Conservation (phyloP, 2,797 vertebrate genomes). For the Callimico goeldii region DNA sequence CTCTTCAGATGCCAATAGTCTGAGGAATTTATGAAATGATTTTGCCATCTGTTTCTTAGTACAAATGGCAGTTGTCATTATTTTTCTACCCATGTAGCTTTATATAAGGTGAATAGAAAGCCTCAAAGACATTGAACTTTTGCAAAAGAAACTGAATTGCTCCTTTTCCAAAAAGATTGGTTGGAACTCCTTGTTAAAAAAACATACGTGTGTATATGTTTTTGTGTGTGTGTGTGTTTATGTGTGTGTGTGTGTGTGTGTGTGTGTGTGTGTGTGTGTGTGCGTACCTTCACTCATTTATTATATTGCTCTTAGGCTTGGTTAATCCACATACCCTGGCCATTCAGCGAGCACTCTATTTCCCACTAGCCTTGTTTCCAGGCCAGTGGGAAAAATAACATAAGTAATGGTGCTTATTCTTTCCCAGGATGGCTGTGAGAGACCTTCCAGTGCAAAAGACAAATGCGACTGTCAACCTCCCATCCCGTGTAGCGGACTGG, state of each 20-base stretch:
- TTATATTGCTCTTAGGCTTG: not conserved
- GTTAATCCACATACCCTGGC: not conserved
- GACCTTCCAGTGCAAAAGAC: not conserved
- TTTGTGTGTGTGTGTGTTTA: too few relatives aligned
- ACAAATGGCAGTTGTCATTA: not conserved
- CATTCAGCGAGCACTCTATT: not conserved
- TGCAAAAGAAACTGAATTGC: not conserved
- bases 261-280: too few relatives aligned
- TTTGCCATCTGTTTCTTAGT: constrained; percentile 26
- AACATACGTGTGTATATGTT: too few relatives aligned
- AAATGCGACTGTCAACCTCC: accelerated
- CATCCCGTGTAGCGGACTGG: not conserved
- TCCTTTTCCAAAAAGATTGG: not conserved
- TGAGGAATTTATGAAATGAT: not conserved
- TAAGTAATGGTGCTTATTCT: not conserved
- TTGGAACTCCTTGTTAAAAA: not conserved
- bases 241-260: too few relatives aligned
- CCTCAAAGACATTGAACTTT: not conserved
- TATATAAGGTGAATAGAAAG: not conserved
- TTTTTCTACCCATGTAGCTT: not conserved
- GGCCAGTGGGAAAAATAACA: not conserved
- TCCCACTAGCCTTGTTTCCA: not conserved
- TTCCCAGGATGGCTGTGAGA: not conserved
- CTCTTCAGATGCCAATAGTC: not conserved
- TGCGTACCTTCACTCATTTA: not conserved